These are phyloP conservation scores for Machimus rusticus DNA, from an alignment of 2,888 invertebrate genomes.

Conservation along the genomic window DNA sequence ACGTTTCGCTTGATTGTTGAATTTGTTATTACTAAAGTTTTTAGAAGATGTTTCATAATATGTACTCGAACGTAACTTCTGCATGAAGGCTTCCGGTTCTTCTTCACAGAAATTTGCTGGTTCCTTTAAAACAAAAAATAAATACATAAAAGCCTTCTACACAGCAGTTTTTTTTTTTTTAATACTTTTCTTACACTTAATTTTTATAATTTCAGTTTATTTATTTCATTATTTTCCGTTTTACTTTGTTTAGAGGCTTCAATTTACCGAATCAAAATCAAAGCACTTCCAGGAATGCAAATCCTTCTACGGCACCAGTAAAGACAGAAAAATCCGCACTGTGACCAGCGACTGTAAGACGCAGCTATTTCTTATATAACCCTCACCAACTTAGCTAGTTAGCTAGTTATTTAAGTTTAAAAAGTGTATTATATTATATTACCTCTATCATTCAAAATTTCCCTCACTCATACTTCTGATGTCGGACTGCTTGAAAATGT, in stretches of 20 bases:
- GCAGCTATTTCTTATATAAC: background rate
- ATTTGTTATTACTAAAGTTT: background rate
- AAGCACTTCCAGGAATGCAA: background rate
- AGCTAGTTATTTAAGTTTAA: background rate
- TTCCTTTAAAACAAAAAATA: background rate
- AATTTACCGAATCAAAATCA: background rate
- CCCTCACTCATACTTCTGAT: slow-evolving; percentile 1
- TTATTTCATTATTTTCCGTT: slow-evolving; percentile 44
- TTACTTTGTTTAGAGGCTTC: background rate
- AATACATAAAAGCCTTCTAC: background rate
- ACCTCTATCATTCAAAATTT: background rate
- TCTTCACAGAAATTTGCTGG: background rate
- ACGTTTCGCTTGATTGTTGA: slow-evolving; percentile 11
- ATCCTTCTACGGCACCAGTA: background rate
- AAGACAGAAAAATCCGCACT: background rate
- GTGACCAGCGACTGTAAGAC: background rate
- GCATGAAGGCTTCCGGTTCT: slow-evolving; percentile 24
- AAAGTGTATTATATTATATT: background rate
- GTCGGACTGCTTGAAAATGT: slow-evolving; percentile 9
- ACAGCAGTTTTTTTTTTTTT: background rate
- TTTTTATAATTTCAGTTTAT: slow-evolving; percentile 22
- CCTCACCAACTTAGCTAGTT: background rate
- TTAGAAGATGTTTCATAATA: background rate
- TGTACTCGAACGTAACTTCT: slow-evolving; percentile 5
- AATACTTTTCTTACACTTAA: background rate